A percentile compares a stretch with the other conserved stretches of the same genome.
phyloP scores from a whole-genome alignment of 2,797 vertebrate species.

The Takifugu ocellatus region DNA sequence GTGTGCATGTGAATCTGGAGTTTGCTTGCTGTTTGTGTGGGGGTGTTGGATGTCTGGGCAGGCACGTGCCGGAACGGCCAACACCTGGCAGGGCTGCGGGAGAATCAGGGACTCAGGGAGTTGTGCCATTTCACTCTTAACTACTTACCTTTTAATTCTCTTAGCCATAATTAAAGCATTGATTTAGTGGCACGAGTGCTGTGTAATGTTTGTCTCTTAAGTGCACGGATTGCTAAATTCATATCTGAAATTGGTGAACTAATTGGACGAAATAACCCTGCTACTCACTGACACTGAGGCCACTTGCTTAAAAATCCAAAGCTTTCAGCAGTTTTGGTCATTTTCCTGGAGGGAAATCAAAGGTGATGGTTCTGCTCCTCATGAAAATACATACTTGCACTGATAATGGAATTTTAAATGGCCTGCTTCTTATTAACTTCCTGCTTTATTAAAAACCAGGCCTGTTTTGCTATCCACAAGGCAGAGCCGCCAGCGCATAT shows the following conservation, averaged over 20 bases:
- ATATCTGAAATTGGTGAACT: too few species aligned
- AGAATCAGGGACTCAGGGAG: conserved; percentile 41
- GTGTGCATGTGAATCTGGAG: conserved; percentile 39
- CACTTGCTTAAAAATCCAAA: too few species aligned
- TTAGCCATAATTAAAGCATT: background rate
- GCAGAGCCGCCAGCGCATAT: conserved; percentile 63
- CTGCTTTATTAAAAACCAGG: conserved; percentile 72
- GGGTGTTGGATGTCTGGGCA: conserved; percentile 40
- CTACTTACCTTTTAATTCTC: too few species aligned
- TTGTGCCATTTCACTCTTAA: background rate
- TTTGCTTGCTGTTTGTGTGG: conserved; percentile 38
- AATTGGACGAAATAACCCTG: too few species aligned
- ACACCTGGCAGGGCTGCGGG: conserved; percentile 44
- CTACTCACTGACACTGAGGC: conserved; percentile 23
- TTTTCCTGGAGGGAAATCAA: conserved; percentile 52
- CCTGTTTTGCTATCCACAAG: conserved; percentile 58
- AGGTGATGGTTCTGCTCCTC: conserved; percentile 65
- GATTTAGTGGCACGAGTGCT: background rate
- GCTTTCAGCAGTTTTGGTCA: conserved; percentile 41
- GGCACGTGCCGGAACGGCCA: conserved; percentile 55
- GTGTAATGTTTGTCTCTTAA: background rate
- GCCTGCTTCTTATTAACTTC: conserved; percentile 72
- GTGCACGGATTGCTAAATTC: background rate
- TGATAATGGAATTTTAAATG: conserved; percentile 80
- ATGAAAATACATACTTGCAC: conserved; percentile 63